These are phyloP conservation scores for Thalassoma bifasciatum DNA, from an alignment of 2,113 vertebrate genomes.

Conservation along the genomic window DNA sequence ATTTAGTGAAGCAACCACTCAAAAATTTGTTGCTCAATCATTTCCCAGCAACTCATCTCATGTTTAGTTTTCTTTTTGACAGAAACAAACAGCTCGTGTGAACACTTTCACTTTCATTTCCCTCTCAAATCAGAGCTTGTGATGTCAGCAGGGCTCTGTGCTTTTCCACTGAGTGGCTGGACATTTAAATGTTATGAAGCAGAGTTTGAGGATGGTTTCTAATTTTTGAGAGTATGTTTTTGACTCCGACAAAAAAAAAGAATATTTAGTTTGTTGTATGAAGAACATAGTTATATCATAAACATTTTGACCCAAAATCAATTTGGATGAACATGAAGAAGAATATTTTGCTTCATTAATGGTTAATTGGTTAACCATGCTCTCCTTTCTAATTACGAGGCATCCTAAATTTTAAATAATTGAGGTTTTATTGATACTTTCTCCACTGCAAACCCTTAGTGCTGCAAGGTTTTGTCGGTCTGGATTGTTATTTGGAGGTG, in stretches of 20 bases:
- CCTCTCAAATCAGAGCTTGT: background rate
- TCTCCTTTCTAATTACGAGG: no score
- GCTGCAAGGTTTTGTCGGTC: no score
- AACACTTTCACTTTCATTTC: constrained; percentile 51
- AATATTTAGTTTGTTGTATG: no score
- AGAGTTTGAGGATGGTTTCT: background rate
- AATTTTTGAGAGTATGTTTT: background rate
- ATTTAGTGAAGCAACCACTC: background rate
- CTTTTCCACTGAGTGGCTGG: constrained; percentile 13
- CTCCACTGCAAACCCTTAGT: no score
- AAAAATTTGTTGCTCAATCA: background rate
- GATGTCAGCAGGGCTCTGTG: constrained; percentile 12
- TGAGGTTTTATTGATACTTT: no score
- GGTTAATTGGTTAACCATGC: no score
- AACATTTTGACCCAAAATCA: no score
- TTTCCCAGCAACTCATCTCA: background rate
- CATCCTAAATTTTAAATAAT: no score
- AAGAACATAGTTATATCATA: no score
- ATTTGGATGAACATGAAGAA: no score
- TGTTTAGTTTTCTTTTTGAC: background rate
- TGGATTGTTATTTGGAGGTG: no score
- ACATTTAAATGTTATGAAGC: background rate
- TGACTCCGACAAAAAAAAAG: background rate
- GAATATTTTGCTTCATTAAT: no score
- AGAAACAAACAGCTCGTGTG: background rate